Base-by-base conservation (phyloP, 2,113 vertebrate species). In the Dicentrarchus labrax region DNA sequence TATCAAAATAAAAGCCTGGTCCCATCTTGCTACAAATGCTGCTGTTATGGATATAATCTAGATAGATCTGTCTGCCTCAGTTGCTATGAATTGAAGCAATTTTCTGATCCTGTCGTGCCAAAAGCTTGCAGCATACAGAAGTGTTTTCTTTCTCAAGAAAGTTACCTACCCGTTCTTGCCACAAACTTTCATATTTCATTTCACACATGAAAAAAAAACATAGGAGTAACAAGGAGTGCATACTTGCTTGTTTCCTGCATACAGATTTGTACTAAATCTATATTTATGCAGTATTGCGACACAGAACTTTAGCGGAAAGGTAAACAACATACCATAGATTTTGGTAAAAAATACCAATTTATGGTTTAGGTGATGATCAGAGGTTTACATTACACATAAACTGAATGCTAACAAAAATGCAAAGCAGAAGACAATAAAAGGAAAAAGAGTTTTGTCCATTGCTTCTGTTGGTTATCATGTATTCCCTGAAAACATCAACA, bases 1-100 rank as follows among this genome's bases (percentile, higher is more conserved):
- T 77, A 84, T 89, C 86, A 88, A 86, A 93, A 89, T 90, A 86
- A 90, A 85, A 91, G 76, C 72, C 65, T 0, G 4, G 51, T 21
- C 70, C 84, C 78, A 82, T 86, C 77, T 80, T 72, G 77, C 80
- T 66, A 59, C 81, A 78, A 86, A 87, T 21, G 57, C 72, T 60
- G 60, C 45, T 38, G 82, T 90, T 82, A 83, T 81, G 82, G 84
- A 81, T 86, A 76, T 86, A 81, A 89, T 87, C 68, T 60, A 86
- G 90, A 93, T 87, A 72, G 71, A 81, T 87, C 76, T 79, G 83
- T 81, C 78, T 72, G 78, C 78, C 56, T 64, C 39, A 6, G 11
- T 83, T 64, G 62, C 54, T 45, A 39, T 72, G 78, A 88, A 78
- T 76, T 81, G 69, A 62, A 82, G 84, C 78, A 85, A 90, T 90